A percentile compares a stretch with the other conserved stretches of the same genome.
These are phyloP conservation scores for Heliconius melpomene DNA, from an alignment of 1,140 invertebrate species.

Conservation along the genomic window DNA sequence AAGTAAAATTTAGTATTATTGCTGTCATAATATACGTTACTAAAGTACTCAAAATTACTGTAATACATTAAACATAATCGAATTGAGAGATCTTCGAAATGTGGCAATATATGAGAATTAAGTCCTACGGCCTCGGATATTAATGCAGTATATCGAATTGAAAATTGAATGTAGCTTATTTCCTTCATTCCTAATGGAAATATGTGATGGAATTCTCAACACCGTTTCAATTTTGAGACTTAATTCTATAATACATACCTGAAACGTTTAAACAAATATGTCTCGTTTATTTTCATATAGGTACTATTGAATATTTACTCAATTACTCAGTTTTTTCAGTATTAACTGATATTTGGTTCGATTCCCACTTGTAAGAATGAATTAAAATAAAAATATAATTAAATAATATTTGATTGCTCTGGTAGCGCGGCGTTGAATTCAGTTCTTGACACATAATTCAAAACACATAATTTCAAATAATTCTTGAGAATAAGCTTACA, in stretches of 20 bases:
- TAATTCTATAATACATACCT: neutral
- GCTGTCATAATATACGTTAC: neutral
- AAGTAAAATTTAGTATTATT: too few species aligned
- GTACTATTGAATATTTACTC: neutral
- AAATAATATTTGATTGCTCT: too few species aligned
- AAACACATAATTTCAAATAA: too few species aligned
- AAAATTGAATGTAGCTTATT: conserved; percentile 8
- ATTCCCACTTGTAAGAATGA: too few species aligned
- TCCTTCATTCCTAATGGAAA: neutral
- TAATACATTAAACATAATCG: neutral
- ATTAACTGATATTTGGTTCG: too few species aligned
- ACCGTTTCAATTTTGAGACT: neutral
- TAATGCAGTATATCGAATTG: neutral
- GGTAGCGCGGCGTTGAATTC: too few species aligned
- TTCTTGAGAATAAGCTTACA: too few species aligned
- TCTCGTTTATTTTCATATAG: too few species aligned
- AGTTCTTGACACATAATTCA: too few species aligned
- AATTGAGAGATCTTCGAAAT: neutral
- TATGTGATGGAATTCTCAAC: neutral
- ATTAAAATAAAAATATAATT: too few species aligned
- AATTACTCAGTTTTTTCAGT: too few species aligned
- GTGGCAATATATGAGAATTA: conserved; percentile 1
- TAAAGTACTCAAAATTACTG: neutral
- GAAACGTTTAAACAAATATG: too few species aligned
- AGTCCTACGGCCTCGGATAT: neutral